Evolutionary conservation across 2,888 invertebrate species (phyloP).

Genomic region (Melanargia galathea): DNA sequence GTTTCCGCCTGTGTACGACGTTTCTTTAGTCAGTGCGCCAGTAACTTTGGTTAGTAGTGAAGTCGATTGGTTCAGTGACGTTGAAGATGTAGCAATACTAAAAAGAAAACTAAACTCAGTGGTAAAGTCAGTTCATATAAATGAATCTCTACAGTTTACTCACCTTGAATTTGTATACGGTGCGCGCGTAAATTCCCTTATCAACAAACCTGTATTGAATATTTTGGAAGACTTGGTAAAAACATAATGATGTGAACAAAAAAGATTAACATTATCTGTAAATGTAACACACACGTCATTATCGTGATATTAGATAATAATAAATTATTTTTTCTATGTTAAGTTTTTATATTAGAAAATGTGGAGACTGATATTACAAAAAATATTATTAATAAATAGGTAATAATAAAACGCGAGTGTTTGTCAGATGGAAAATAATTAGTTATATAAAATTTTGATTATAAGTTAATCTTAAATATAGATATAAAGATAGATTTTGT

Average conservation of each 20-base stretch:
- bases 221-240: conserved; percentile 47
- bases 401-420: too few relatives aligned
- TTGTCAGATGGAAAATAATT: too few relatives aligned
- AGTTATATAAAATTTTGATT: too few relatives aligned
- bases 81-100: conserved; percentile 54
- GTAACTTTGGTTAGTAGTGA: conserved; percentile 62
- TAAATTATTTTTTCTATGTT: too few relatives aligned
- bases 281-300: background rate
- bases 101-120: conserved; percentile 54
- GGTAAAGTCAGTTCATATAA: conserved; percentile 51
- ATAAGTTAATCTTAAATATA: too few relatives aligned
- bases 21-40: conserved; percentile 59
- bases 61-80: conserved; percentile 64
- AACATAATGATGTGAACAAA: background rate
- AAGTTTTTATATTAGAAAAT: too few relatives aligned
- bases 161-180: conserved; percentile 73
- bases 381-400: too few relatives aligned
- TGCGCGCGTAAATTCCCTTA: conserved; percentile 54
- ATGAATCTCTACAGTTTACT: conserved; percentile 61
- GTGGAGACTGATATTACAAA: too few relatives aligned
- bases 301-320: conserved; percentile 10
- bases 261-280: background rate
- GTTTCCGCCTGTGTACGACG: conserved; percentile 59
- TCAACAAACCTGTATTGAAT: conserved; percentile 58
- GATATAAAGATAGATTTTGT: too few relatives aligned